Evolutionary conservation across 2,888 invertebrate genomes (phyloP).

Genomic region (Drosophila nr. fundita): DNA sequence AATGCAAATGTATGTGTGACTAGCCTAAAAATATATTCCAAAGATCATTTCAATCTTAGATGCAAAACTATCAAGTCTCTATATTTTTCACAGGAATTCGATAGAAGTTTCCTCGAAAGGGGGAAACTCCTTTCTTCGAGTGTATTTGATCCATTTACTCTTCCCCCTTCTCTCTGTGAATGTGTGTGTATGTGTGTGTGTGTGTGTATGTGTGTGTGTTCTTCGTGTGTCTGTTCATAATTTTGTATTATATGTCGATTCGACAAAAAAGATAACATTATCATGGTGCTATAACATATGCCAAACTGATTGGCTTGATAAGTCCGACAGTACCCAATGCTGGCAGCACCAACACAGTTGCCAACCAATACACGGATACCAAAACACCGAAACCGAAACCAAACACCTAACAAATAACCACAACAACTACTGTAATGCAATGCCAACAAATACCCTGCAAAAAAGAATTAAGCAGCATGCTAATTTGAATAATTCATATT

Average conservation of each 20-base stretch:
- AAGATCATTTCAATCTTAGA: background rate
- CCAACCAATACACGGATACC: constrained; percentile 24
- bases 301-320: constrained; percentile 75
- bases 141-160: constrained; percentile 6
- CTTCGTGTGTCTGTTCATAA: constrained; percentile 47
- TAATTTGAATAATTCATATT: background rate
- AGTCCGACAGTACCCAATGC: constrained; percentile 40
- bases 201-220: constrained; percentile 15
- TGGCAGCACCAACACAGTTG: constrained; percentile 25
- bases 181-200: constrained; percentile 11
- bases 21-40: background rate
- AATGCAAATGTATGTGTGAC: background rate
- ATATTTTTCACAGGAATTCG: background rate
- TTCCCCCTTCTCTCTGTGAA: background rate
- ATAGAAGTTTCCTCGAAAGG: background rate
- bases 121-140: constrained; percentile 4
- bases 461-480: background rate
- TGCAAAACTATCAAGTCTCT: background rate
- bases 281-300: constrained; percentile 65
- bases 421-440: background rate
- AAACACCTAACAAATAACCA: constrained; percentile 28
- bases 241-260: constrained; percentile 71
- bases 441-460: constrained; percentile 19
- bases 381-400: constrained; percentile 40
- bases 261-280: constrained; percentile 66